Conservation (phyloP, 2,797 vertebrate species). For the Rousettus madagascariensis region DNA sequence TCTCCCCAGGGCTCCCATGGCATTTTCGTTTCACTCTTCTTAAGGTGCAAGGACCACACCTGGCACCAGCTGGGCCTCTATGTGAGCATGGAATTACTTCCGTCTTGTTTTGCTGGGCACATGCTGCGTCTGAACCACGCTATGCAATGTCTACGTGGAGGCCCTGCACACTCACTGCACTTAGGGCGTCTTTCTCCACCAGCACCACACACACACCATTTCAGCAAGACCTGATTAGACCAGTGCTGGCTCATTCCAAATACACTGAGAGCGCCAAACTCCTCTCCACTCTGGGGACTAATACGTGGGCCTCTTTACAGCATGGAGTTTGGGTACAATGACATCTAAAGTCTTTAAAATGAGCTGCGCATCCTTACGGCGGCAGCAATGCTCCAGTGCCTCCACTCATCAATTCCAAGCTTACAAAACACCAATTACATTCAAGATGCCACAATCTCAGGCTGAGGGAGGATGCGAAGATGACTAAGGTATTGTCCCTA, state of each 20-base stretch:
- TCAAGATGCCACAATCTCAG: background rate
- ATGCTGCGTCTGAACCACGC: background rate
- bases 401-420: background rate
- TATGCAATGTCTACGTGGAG: background rate
- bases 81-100: background rate
- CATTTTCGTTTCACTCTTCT: background rate
- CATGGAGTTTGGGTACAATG: rapidly evolving
- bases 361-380: background rate
- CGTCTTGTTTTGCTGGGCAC: background rate
- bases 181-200: background rate
- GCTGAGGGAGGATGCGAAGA: background rate
- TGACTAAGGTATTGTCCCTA: background rate
- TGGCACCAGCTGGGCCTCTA: background rate
- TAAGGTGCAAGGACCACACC: background rate
- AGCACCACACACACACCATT: rapidly evolving
- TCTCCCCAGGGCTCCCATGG: background rate
- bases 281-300: background rate
- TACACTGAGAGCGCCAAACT: background rate
- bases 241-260: background rate
- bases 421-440: background rate
- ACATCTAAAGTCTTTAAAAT: background rate
- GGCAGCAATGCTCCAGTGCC: background rate
- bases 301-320: background rate
- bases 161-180: rapidly evolving
- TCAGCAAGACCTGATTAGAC: background rate